These are phyloP conservation scores for Gari tellinella DNA, from an alignment of 2,888 invertebrate genomes.

Conservation along the genomic window DNA sequence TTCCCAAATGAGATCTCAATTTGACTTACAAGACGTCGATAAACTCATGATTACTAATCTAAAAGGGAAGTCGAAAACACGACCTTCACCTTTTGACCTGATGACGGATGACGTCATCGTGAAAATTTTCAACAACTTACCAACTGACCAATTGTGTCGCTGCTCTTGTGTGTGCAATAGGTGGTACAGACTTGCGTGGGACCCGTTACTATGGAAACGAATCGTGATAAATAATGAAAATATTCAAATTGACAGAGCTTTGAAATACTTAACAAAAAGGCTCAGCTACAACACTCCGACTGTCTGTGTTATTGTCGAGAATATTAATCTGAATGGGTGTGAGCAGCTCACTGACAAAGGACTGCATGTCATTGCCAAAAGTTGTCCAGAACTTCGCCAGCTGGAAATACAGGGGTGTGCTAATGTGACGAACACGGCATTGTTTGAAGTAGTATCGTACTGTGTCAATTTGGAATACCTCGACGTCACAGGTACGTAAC, in stretches of 20 bases:
- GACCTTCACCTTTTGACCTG: conserved; percentile 76
- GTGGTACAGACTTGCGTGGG: conserved; percentile 92
- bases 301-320: conserved; percentile 89
- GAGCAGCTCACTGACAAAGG: conserved; percentile 91
- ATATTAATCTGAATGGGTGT: conserved; percentile 89
- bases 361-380: conserved; percentile 90
- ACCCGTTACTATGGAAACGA: conserved; percentile 90
- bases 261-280: conserved; percentile 87
- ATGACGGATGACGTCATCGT: conserved; percentile 89
- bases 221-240: conserved; percentile 88
- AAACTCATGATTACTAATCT: conserved; percentile 60
- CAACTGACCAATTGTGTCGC: conserved; percentile 89
- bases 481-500: conserved; percentile 91
- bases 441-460: conserved; percentile 91
- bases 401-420: conserved; percentile 91
- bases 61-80: conserved; percentile 62
- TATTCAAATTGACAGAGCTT: conserved; percentile 88
- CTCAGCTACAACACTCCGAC: conserved; percentile 89
- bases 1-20: conserved; percentile 51
- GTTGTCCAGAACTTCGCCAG: conserved; percentile 93
- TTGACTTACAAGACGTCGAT: conserved; percentile 67
- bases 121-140: conserved; percentile 89
- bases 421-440: conserved; percentile 90
- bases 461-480: conserved; percentile 93
- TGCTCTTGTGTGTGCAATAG: conserved; percentile 91